phyloP scores from a whole-genome alignment of 2,888 invertebrate genomes.

The Nephrotoma flavescens region DNA sequence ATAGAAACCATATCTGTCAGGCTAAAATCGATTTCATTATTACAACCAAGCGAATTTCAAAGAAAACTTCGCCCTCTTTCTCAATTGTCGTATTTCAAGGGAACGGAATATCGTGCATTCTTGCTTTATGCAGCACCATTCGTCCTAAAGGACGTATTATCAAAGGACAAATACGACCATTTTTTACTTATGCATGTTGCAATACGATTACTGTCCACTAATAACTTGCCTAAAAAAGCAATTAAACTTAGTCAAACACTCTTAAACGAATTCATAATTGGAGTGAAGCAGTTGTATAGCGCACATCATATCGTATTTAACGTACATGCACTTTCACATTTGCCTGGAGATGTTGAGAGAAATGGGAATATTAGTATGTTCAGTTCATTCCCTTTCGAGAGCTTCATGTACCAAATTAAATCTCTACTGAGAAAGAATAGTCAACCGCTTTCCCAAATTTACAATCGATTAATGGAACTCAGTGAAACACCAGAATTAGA shows the following conservation, averaged over 20 bases:
- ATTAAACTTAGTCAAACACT: conserved; percentile 8
- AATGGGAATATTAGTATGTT: conserved; percentile 14
- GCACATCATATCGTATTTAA: conserved; percentile 13
- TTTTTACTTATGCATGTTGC: conserved; percentile 14
- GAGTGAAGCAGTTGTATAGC: conserved; percentile 14
- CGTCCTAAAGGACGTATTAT: conserved; percentile 12
- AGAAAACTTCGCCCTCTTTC: conserved; percentile 12
- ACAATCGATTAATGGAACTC: conserved; percentile 11
- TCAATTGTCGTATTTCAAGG: no score
- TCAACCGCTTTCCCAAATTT: conserved; percentile 14
- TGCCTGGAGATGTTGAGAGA: conserved; percentile 13
- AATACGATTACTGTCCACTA: conserved; percentile 14
- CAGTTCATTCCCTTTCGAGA: conserved; percentile 15
- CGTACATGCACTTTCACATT: conserved; percentile 16
- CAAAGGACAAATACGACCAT: conserved; percentile 11
- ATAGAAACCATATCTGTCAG: not conserved
- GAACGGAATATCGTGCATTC: not conserved
- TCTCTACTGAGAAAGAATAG: conserved; percentile 10
- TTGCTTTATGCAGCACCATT: conserved; percentile 16
- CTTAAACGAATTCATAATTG: conserved; percentile 14
- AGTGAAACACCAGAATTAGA: not conserved
- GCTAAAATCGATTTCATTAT: conserved; percentile 5
- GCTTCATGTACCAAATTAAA: conserved; percentile 13
- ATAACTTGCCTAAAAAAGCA: not conserved
- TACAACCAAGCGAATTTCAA: conserved; percentile 15